Conservation (phyloP, 2,113 vertebrate species). For the Pontoporia blainvillei region DNA sequence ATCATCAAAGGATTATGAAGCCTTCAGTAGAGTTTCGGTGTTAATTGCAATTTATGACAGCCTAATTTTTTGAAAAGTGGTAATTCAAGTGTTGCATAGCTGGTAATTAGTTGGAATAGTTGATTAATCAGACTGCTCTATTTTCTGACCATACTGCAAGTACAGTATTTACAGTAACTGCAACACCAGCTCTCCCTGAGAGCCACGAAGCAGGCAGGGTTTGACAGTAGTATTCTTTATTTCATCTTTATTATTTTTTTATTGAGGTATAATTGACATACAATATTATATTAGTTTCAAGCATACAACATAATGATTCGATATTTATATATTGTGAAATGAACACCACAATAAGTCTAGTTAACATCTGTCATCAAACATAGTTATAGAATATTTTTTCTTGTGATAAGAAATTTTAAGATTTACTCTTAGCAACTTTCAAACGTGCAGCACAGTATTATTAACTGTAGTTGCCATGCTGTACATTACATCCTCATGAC, state of each 20-base stretch:
- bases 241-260: not conserved
- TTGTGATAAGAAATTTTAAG: not conserved
- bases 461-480: not conserved
- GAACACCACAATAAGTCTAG: not conserved
- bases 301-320: not conserved
- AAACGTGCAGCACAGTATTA: not conserved
- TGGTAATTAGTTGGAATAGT: constrained; percentile 1
- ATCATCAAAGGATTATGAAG: constrained; percentile 40
- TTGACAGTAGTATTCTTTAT: not conserved
- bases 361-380: not conserved
- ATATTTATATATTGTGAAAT: not conserved
- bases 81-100: constrained; percentile 29
- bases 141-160: constrained; percentile 41
- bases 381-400: not conserved
- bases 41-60: constrained; percentile 49
- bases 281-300: not conserved
- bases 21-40: constrained; percentile 1
- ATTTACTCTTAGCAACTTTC: not conserved
- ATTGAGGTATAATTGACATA: not conserved
- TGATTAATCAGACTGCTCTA: constrained; percentile 21
- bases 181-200: fast-evolving
- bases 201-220: not conserved
- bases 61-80: constrained; percentile 57
- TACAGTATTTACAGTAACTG: not conserved
- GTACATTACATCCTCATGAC: not conserved